A percentile compares a stretch with the other conserved stretches of the same genome.
Conservation (phyloP, 2,888 invertebrate genomes). For the Orchesella flavescens region DNA sequence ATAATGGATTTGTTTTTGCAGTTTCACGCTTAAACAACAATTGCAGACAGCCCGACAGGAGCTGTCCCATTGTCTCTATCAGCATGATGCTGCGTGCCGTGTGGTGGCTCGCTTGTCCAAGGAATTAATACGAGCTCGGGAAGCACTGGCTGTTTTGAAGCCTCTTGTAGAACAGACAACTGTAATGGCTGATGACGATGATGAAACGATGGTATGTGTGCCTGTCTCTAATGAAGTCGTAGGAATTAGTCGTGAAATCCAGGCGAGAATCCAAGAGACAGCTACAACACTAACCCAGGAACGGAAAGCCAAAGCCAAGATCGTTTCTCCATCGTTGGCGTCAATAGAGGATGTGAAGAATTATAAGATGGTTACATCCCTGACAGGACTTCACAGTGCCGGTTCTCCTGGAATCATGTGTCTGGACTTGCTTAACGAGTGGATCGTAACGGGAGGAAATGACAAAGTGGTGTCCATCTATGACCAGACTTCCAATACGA, state of each 20-base stretch:
- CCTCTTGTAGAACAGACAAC: slow-evolving; percentile 84
- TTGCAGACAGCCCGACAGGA: slow-evolving; percentile 92
- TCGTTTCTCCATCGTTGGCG: slow-evolving; percentile 94
- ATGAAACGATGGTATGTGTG: slow-evolving; percentile 76
- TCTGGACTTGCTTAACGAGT: slow-evolving; percentile 94
- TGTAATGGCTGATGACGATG: slow-evolving; percentile 80
- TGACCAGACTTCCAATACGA: slow-evolving; percentile 98
- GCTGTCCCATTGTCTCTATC: slow-evolving; percentile 90
- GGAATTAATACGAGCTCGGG: slow-evolving; percentile 97
- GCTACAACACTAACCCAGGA: slow-evolving; percentile 97
- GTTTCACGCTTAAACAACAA: slow-evolving; percentile 97
- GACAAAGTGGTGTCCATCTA: slow-evolving; percentile 99
- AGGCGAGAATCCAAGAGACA: slow-evolving; percentile 94
- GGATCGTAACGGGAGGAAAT: slow-evolving; percentile 96
- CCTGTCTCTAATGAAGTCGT: slow-evolving; percentile 85
- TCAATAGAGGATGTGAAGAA: slow-evolving; percentile 89
- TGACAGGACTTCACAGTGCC: slow-evolving; percentile 95
- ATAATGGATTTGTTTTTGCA: slow-evolving; percentile 67
- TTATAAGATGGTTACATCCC: slow-evolving; percentile 89
- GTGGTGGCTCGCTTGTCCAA: slow-evolving; percentile 98
- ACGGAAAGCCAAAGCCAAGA: slow-evolving; percentile 95
- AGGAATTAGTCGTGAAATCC: slow-evolving; percentile 94
- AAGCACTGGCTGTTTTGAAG: slow-evolving; percentile 98
- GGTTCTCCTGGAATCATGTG: slow-evolving; percentile 98
- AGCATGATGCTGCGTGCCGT: slow-evolving; percentile 99